Base-by-base conservation (phyloP, 2,113 vertebrate genomes). In the Gadus chalcogrammus region DNA sequence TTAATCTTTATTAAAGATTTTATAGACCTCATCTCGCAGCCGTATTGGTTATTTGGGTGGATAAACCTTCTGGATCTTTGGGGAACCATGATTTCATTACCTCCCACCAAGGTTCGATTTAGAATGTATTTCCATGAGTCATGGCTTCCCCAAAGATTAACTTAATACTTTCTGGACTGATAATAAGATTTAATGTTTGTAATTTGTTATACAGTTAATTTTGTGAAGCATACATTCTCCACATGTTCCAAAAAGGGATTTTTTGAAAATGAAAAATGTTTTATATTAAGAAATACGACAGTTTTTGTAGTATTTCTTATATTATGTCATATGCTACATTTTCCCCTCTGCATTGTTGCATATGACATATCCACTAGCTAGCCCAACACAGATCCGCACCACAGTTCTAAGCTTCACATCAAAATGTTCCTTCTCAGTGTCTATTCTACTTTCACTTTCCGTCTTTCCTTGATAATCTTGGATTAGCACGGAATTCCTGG, bases 401-500 rank as follows among this genome's bases (percentile, higher is more conserved):
- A 9, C 55, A 35, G 52, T 55, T 64, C 69, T 78, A 61, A 72
- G 55, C 59, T 48, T 48, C 42, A 13, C 42, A 72, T 22, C 64
- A 71, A 28, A 53, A 60, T 63, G 18, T 52, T 38, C 27, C 73
- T 68, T 70, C 42, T 38, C 58, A 77, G 55, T 70, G 75, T 68
- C 52, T 35, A 42, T 59, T 65, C 64, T 60, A 27, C 42, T 77
- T 73, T 68, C 67, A 66, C 61, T 73, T 58, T 58, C 48, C 80
- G 61, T 73, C 56, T 72, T 79, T 59, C 18, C 64, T 70, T 74
- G 63, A 75, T 71, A 73, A 73, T 79, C 58, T 42, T 24, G 4
- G 62, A 15, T 60, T 53, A 69, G 75, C 66, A 13, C 42, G 42
- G 42, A 48, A 48, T 48, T 48, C 42, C 42, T 48, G 9, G 42